These are phyloP conservation scores for Myotis myotis DNA, from an alignment of 2,797 vertebrate genomes.

Conservation along the genomic window DNA sequence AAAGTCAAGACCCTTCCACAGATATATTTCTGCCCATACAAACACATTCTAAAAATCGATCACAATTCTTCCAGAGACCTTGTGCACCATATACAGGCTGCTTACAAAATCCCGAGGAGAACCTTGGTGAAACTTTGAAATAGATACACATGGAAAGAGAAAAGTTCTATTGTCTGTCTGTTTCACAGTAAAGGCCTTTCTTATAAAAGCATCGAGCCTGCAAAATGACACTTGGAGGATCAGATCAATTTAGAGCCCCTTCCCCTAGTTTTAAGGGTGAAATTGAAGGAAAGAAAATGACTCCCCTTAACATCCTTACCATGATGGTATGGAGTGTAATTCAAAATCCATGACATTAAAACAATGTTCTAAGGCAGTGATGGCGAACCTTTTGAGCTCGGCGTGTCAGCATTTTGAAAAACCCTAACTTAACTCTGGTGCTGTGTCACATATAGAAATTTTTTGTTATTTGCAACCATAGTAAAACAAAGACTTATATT, in stretches of 20 bases:
- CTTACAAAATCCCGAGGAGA: conserved; percentile 38
- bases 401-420: too few species aligned
- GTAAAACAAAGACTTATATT: too few species aligned
- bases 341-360: conserved; percentile 5
- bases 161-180: neutral
- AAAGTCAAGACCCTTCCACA: neutral
- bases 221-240: neutral
- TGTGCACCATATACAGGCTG: neutral
- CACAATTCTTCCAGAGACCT: conserved; percentile 11
- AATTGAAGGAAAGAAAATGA: conserved; percentile 23
- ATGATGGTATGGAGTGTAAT: conserved; percentile 10
- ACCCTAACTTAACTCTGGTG: too few species aligned
- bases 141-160: neutral
- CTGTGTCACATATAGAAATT: too few species aligned
- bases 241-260: neutral
- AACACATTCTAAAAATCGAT: conserved; percentile 26
- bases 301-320: neutral
- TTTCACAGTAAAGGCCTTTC: neutral
- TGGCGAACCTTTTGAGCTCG: too few species aligned
- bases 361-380: neutral
- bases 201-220: neutral
- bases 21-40: neutral
- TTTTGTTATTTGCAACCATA: too few species aligned
- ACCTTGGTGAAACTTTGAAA: conserved; percentile 32
- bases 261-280: conserved; percentile 3